Evolutionary conservation across 2,888 invertebrate genomes (phyloP), one percentile per base, ranked within the genome.

Genomic region (Nudaria mundana): DNA sequence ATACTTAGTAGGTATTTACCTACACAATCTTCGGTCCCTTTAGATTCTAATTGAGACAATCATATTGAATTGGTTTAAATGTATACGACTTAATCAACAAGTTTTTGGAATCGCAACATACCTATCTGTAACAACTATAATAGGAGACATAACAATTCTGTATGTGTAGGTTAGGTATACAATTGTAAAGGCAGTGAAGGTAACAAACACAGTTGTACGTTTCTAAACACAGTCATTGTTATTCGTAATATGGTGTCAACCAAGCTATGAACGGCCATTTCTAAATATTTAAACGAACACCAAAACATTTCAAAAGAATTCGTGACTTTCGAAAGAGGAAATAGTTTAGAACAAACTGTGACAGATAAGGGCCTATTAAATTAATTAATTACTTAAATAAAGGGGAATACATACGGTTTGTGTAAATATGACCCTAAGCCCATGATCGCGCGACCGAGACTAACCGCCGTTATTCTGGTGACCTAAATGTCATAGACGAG

Each of bases 211-310:
- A n/a, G n/a, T n/a, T n/a, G n/a, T n/a, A n/a, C n/a, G n/a, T n/a
- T 44, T 38, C 36, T 15, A 35, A 45, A 37, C 18, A 11, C 28
- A 13, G 24, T 30, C 10, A 33, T 44, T 47, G 26, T 37, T 48
- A 49, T 46, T 20, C 50, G 20, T 38, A 28, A 24, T 45, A 30
- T 35, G 40, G 36, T 36, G 45, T 42, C 51, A 28, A 25, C 40
- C 28, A 12, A 13, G 22, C 24, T 28, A 8, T 30, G 32, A 47
- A 47, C 40, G 39, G 40, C 13, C 40, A 40, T 43, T 59, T 48
- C 39, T 37, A 37, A 45, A 60, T 52, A 48, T 44, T 50, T 50
- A 33, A 46, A 48, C 40, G 30, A n/a, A n/a, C 34, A 40, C 24
- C 29, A 30, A 43, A 37, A 41, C 29, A 14, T 34, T 29, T n/a